Evolutionary conservation across 2,113 vertebrate genomes (phyloP), one percentile per base, ranked within the genome.

Genomic region (Plectropomus leopardus): DNA sequence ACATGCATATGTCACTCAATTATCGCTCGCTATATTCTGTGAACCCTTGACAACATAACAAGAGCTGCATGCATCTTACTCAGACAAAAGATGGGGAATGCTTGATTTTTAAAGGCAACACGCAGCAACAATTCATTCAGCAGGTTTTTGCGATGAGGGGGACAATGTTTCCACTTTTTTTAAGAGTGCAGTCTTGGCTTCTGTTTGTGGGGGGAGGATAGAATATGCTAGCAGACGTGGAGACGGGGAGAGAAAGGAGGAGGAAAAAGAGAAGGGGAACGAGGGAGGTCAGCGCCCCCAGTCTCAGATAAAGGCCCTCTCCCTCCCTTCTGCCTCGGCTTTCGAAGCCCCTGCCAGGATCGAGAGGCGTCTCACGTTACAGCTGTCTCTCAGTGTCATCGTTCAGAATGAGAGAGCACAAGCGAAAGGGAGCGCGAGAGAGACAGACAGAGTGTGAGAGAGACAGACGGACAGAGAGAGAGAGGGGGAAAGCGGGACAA

Each of bases 351-450:
- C 88, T 92, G 92, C 90, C 92, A 87, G 89, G 91, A 92, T 91
- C 82, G 87, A 82, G 84, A 91, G 91, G 84, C 92, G 86, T 95
- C 94, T 95, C 94, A 89, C 86, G 85, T 95, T 95, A 95, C 95
- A 94, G 92, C 93, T 91, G 90, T 91, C 92, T 95, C 92, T 94
- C 92, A 92, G 91, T 94, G 93, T 93, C 94, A 92, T 93, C 82
- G 90, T 92, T 93, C 80, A 90, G 92, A 92, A 80, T 91, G 69
- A 86, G 85, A 82, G 83, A 42, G 78, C 70, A 72, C 60, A 74
- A 82, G 88, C 51, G 79, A 66, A 82, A 79, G 78, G 78, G 70
- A 84, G 80, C 55, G 63, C 75, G 76, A 84, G 34, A 78, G 76
- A 78, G 26, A 44, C 42, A 69, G 72, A 57, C 54, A 82, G 58